A percentile compares a stretch with the other conserved stretches of the same genome.
Conservation (phyloP, 2,888 invertebrate species). For the Cosmopolites sordidus region DNA sequence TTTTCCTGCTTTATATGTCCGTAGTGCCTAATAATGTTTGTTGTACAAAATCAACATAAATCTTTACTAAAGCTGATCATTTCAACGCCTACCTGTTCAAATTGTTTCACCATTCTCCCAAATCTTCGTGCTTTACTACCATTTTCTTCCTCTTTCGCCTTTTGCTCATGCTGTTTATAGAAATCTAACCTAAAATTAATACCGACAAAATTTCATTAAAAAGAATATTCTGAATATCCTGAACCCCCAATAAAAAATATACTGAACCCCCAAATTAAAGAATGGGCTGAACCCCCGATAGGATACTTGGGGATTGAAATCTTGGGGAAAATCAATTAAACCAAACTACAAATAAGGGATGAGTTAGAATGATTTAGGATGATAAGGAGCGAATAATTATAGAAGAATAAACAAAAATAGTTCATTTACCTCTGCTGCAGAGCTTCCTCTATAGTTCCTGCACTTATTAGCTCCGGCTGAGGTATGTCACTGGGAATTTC, state of each 20-base stretch:
- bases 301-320: slow-evolving; percentile 51
- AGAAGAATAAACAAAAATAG: no score
- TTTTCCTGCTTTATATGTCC: slow-evolving; percentile 70
- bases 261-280: no score
- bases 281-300: slow-evolving; percentile 48
- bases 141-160: slow-evolving; percentile 77
- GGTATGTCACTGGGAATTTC: slow-evolving; percentile 27
- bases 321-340: slow-evolving; percentile 66
- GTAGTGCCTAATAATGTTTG: slow-evolving; percentile 62
- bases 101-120: slow-evolving; percentile 90
- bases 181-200: slow-evolving; percentile 59
- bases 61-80: not conserved
- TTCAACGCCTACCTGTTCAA: slow-evolving; percentile 57
- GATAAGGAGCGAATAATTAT: no score
- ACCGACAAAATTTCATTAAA: not conserved
- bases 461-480: slow-evolving; percentile 47
- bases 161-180: slow-evolving; percentile 71
- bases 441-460: slow-evolving; percentile 64
- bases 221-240: no score
- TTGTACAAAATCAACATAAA: not conserved
- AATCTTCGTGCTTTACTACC: slow-evolving; percentile 81
- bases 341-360: slow-evolving; percentile 71
- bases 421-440: slow-evolving; percentile 66
- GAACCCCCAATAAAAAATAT: not conserved
- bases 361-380: no score